phyloP scores from a whole-genome alignment of 2,113 vertebrate species.

The Burhinus bistriatus region DNA sequence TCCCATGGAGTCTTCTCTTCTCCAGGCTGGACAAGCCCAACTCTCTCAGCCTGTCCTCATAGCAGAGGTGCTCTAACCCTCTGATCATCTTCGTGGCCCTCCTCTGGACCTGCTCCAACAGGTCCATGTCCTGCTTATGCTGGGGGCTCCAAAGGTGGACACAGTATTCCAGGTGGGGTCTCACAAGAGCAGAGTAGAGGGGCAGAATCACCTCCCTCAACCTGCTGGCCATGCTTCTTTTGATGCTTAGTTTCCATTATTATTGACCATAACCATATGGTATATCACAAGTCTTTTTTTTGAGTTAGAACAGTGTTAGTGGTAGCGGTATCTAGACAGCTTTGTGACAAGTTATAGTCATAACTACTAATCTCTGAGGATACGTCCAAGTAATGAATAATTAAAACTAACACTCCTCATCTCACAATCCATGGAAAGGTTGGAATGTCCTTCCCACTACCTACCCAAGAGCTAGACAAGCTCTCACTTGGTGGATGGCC shows the following conservation, averaged over 20 bases:
- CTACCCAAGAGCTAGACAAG: slow-evolving; percentile 53
- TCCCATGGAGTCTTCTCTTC: too few relatives aligned
- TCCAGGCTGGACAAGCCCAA: too few relatives aligned
- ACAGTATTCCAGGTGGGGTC: too few relatives aligned
- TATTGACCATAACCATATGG: slow-evolving; percentile 48
- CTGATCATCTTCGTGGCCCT: too few relatives aligned
- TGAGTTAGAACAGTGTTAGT: neutral
- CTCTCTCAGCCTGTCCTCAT: too few relatives aligned
- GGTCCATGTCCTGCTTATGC: too few relatives aligned
- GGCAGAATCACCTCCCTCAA: too few relatives aligned
- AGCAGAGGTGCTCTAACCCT: too few relatives aligned
- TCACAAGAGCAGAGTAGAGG: too few relatives aligned
- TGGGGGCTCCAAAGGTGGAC: too few relatives aligned
- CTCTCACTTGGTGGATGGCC: slow-evolving; percentile 51
- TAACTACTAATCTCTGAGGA: slow-evolving; percentile 59
- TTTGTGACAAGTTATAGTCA: slow-evolving; percentile 38
- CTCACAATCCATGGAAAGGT: slow-evolving; percentile 52
- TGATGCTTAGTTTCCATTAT: neutral
- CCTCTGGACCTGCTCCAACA: too few relatives aligned
- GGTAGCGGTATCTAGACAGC: slow-evolving; percentile 50
- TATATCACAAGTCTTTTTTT: neutral
- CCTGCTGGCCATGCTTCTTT: too few relatives aligned
- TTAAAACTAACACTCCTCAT: slow-evolving; percentile 72
- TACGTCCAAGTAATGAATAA: slow-evolving; percentile 68
- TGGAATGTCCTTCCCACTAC: slow-evolving; percentile 65